Percentiles rank a stretch among this genome's conserved stretches.
phyloP scores from a whole-genome alignment of 1,140 invertebrate genomes.

The Lerema accius region DNA sequence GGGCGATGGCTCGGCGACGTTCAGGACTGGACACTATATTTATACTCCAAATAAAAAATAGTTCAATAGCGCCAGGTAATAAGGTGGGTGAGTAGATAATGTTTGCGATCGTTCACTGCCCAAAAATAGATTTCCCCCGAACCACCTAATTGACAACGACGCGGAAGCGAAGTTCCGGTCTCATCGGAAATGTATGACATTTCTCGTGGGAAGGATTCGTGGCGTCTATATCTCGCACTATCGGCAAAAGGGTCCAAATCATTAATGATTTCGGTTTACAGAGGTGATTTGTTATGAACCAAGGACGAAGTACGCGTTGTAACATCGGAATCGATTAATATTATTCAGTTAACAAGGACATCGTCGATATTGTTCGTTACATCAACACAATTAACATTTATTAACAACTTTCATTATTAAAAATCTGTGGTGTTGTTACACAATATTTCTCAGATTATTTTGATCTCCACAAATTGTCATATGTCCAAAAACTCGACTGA shows the following conservation, averaged over 20 bases:
- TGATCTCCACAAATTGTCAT: not conserved
- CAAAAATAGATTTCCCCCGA: constrained; percentile 5
- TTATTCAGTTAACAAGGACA: not conserved
- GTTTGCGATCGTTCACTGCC: not conserved
- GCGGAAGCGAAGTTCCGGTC: constrained; percentile 3
- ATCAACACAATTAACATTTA: too few species aligned
- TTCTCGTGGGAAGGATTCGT: not conserved
- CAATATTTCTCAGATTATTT: not conserved
- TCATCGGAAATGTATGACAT: not conserved
- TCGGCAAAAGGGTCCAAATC: not conserved
- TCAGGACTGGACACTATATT: not conserved
- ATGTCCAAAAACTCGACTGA: not conserved
- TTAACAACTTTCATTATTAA: too few species aligned
- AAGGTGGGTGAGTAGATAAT: not conserved
- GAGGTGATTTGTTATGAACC: not conserved
- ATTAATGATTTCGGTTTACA: not conserved
- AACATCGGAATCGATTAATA: not conserved
- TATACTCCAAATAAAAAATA: not conserved
- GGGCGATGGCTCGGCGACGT: too few species aligned
- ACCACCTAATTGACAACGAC: not conserved
- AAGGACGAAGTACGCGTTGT: too few species aligned
- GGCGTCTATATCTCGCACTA: not conserved
- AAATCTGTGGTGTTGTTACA: too few species aligned
- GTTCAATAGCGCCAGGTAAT: not conserved
- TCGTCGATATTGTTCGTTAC: too few species aligned